phyloP scores from a whole-genome alignment of 2,797 vertebrate genomes.

The Aulostomus chinensis region DNA sequence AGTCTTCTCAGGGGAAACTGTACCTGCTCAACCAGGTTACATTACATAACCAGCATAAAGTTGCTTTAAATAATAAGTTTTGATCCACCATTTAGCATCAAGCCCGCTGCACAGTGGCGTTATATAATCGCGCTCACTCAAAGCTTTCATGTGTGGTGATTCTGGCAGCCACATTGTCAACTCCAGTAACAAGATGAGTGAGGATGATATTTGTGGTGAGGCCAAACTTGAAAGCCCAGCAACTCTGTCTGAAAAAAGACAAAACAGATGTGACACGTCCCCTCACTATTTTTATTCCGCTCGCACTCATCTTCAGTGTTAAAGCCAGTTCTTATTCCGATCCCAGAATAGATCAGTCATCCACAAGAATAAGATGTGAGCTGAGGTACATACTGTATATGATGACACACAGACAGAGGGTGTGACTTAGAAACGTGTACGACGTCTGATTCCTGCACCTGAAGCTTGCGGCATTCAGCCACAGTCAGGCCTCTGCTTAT shows the following conservation, averaged over 20 bases:
- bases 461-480: neutral
- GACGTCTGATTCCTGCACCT: neutral
- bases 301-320: too few relatives aligned
- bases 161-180: neutral
- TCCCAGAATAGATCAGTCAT: conserved; percentile 33
- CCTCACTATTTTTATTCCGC: conserved; percentile 30
- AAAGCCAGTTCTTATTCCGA: too few relatives aligned
- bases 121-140: neutral
- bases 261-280: neutral
- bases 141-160: conserved; percentile 11
- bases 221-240: conserved; percentile 17
- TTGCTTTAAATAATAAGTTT: too few relatives aligned
- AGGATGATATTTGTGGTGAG: conserved; percentile 8
- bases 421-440: too few relatives aligned
- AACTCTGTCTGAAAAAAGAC: too few relatives aligned
- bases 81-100: too few relatives aligned
- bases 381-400: neutral
- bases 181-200: conserved; percentile 3
- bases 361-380: neutral
- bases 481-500: conserved; percentile 15
- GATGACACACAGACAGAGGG: too few relatives aligned
- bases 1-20: too few relatives aligned
- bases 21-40: too few relatives aligned
- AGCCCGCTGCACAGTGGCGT: neutral
- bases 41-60: too few relatives aligned